Evolutionary conservation across 2,888 invertebrate species (phyloP).

Genomic region (Amorpha juglandis): DNA sequence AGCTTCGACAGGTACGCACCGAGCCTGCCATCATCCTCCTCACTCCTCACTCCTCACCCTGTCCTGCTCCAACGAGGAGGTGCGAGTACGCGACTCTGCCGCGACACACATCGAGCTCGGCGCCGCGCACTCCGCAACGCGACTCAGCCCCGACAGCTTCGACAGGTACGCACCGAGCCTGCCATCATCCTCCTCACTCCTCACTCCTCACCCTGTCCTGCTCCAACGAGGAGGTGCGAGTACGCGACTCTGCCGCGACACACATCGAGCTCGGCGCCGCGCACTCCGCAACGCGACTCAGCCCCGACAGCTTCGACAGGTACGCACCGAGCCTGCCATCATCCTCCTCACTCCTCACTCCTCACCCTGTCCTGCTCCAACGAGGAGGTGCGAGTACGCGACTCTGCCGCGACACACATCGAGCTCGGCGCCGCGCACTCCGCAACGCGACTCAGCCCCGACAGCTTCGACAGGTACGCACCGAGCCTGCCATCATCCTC

Average conservation of each 20-base stretch:
- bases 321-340: conserved; percentile 34
- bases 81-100: too few relatives aligned
- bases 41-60: too few relatives aligned
- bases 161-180: conserved; percentile 60
- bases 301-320: conserved; percentile 86
- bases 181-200: neutral
- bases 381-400: too few relatives aligned
- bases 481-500: neutral
- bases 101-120: conserved; percentile 36
- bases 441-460: conserved; percentile 71
- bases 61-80: too few relatives aligned
- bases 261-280: conserved; percentile 39
- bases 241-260: too few relatives aligned
- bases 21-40: neutral
- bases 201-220: too few relatives aligned
- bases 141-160: conserved; percentile 85
- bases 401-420: too few relatives aligned
- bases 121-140: conserved; percentile 34
- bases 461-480: conserved; percentile 83
- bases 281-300: conserved; percentile 45
- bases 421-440: conserved; percentile 41
- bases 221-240: too few relatives aligned
- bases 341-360: neutral
- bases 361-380: too few relatives aligned
- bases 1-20: conserved; percentile 80